Base-by-base conservation (phyloP, 2,797 vertebrate species). In the Oreochromis mossambicus region DNA sequence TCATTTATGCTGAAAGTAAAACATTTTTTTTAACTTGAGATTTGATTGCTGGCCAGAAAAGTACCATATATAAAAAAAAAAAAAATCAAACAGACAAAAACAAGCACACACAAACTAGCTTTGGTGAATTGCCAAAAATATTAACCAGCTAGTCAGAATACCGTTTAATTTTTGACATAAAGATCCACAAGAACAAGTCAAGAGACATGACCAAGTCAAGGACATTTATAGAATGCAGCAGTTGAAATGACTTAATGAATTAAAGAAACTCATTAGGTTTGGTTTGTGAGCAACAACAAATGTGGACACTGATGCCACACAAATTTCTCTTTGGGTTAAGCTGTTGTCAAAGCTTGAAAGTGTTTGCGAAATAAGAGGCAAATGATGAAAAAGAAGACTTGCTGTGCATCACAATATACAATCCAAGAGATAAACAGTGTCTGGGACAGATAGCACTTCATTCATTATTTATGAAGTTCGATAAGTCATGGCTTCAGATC, bases 131-230 rank as follows among this genome's bases (percentile, higher is more conserved):
- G 21, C 38, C 41, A 70, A 26, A 70, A 11, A 29, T 46, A 10
- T 26, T 17, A 70, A 68, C 15, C 56, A 61, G 41, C 41, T 26
- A 46, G 8, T 46, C 13, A 46, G 21, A 46, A 46, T 17, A 26
- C 8, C 0, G 0, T 70, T 46, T 26, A 17, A 63, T 17, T 73
- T 73, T 12, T 19, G 24, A 46, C 24, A 73, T 46, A 10, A 48
- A 29, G 41, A 48, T 48, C 68, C 15, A 48, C 41, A 73, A 48
- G 9, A 73, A 15, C 21, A 46, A 46, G 21, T 26, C 17, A 63
- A 3, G 29, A 6, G 15, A 32, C 56, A 34, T 1, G 8, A 58
- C 26, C 7, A 17, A 58, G 56, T 58, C 21, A 26, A 43, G 41
- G 14, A 46, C 21, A 11, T 46, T 48, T 48, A 73, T 9, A 48